A percentile compares a stretch with the other conserved stretches of the same genome.
These are phyloP conservation scores for Bubo scandiacus DNA, from an alignment of 2,113 vertebrate species.

Conservation along the genomic window DNA sequence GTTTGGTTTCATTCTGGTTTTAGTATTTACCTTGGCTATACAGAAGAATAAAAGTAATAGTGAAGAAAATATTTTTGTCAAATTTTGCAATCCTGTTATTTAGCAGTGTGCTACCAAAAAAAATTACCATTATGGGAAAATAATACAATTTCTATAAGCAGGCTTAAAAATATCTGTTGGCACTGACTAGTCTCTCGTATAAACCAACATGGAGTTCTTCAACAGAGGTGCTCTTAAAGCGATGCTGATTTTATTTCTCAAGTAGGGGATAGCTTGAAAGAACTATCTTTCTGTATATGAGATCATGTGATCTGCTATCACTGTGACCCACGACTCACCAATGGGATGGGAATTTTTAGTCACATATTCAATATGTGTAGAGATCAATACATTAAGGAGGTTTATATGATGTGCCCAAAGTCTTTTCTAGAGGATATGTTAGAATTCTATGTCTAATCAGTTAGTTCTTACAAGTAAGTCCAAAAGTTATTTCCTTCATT, in stretches of 20 bases:
- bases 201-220: not conserved
- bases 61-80: constrained; percentile 55
- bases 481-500: constrained; percentile 2
- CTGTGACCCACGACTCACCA: constrained; percentile 43
- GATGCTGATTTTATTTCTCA: constrained; percentile 48
- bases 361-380: not conserved
- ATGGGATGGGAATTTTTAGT: not conserved
- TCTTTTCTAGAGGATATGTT: not conserved
- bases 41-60: constrained; percentile 44
- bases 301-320: constrained; percentile 7
- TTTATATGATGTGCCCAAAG: not conserved
- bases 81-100: constrained; percentile 32
- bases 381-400: not conserved
- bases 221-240: not conserved
- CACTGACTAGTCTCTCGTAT: not conserved
- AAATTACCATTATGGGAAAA: constrained; percentile 19
- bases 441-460: not conserved
- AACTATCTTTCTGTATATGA: not conserved
- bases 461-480: not conserved
- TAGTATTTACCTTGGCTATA: constrained; percentile 47
- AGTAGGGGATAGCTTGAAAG: constrained; percentile 37
- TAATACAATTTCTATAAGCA: not conserved
- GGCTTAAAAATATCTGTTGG: constrained; percentile 32
- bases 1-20: constrained; percentile 59
- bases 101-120: constrained; percentile 27